These are phyloP conservation scores for Quadroppia sp. DNA, from an alignment of 2,888 invertebrate genomes.

Conservation along the genomic window DNA sequence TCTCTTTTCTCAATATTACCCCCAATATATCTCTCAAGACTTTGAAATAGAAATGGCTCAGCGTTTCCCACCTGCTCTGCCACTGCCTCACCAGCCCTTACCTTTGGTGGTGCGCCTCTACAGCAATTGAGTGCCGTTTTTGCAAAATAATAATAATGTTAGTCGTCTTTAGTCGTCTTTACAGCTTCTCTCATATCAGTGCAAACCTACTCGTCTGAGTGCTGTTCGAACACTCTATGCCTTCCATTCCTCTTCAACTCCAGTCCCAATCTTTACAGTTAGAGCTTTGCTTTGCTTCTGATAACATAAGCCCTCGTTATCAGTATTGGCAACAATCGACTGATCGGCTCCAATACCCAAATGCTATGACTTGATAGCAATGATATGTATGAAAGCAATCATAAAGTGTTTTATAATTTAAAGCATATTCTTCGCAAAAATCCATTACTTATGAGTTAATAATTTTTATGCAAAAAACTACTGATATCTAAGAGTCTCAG, in stretches of 20 bases:
- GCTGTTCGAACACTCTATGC: not conserved
- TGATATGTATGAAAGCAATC: no score
- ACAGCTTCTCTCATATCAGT: not conserved
- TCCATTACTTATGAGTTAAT: constrained; percentile 13
- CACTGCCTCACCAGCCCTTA: not conserved
- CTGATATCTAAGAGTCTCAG: not conserved
- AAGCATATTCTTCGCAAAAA: not conserved
- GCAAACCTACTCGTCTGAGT: not conserved
- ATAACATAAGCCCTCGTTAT: constrained; percentile 14
- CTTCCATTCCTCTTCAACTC: not conserved
- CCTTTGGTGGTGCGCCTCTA: not conserved
- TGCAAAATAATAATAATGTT: constrained; percentile 2
- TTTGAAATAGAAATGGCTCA: not conserved
- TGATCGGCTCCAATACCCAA: constrained; percentile 18
- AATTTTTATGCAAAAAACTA: constrained; percentile 26
- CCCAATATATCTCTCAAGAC: constrained; percentile 33
- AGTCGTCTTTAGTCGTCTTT: not conserved
- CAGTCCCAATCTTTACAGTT: constrained; percentile 18
- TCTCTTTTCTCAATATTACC: constrained; percentile 26
- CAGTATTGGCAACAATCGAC: constrained; percentile 13
- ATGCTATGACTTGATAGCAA: not conserved
- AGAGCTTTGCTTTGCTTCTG: constrained; percentile 5
- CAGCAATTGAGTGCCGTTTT: not conserved
- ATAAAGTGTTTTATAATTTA: constrained; percentile 8
- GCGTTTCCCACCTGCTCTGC: constrained; percentile 34